Base-by-base conservation (phyloP, 2,888 invertebrate genomes). In the Pandemis corylana region DNA sequence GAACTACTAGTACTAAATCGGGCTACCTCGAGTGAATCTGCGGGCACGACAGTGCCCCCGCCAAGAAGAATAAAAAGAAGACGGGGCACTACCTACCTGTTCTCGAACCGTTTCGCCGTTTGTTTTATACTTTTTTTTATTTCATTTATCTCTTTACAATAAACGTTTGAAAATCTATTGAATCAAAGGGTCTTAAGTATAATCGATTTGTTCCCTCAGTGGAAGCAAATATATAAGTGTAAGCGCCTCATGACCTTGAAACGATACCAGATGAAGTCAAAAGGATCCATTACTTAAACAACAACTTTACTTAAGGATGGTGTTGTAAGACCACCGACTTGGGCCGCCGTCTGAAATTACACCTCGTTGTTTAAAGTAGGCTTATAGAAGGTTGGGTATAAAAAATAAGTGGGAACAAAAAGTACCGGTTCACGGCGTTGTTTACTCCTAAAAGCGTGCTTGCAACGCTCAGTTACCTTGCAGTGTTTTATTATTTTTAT, bases 171-270 rank as follows among this genome's bases (percentile, higher is more conserved):
- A 36, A 36, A 36, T 12, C 28, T 59, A 28, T 10, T 59, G 59
- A 59, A 7, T 20, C 20, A 59, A 59, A 28, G 59, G 28, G 59
- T 53, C 51, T n/a, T 20, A 36, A 36, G 4, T 20, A 3, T 59
- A 59, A 59, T 20, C 28, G 12, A 28, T 28, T 10, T 28, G 28
- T 12, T 20, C 20, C 64, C 20, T 20, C 41, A 63, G 13, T 12
- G 7, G 44, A 64, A 9, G n/a, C 10, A 42, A 49, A 59, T 46
- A 36, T 36, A 61, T 15, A 82, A 81, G 51, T 51, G 62, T 20
- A 62, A 70, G 41, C 49, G 62, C 62, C 62, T 42, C 51, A 63
- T 63, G 49, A 42, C 28, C 69, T 70, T 62, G 15, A 56, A 49
- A 44, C 56, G 68, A 51, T 53, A 46, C 42, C 49, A 42, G 36